Evolutionary conservation across 2,888 invertebrate species (phyloP), one percentile per base, ranked within the genome.

Genomic region (Folsomia manolachei): DNA sequence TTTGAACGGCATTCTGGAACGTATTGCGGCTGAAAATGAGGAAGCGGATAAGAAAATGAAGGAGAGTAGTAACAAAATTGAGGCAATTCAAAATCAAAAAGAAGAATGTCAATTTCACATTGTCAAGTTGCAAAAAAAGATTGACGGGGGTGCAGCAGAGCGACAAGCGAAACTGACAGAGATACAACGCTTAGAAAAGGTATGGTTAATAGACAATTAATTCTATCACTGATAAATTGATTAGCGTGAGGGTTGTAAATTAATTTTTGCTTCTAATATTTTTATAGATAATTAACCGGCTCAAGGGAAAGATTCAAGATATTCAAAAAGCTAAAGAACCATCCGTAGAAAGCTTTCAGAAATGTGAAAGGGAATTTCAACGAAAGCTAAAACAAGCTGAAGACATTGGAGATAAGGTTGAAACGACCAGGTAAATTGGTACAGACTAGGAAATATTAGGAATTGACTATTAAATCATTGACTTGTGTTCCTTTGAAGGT

Each of bases 341-440:
- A 1, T 2, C 14, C 1, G n/a, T 21, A 1, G 61, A 23, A 11
- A 53, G 53, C 25, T 64, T n/a, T 18, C 24, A 21, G 11, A 64
- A 27, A 64, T 27, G n/a, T 23, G 39, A 71, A 56, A 25, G 18
- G 14, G 53, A 51, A 14, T n/a, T 69, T 1, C 7, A 69, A 14
- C 70, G 69, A 4, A 72, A 71, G 27, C 7, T 60, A 9, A 23
- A 69, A 18, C 27, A 24, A 19, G 74, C 72, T 2, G 23, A n/a
- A 18, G 61, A 62, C 14, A 21, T 2, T 4, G 27, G 65, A 4
- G 27, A 21, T 19, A 71, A 75, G 2, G 56, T 75, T 19, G 63
- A 71, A 4, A 73, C 73, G 0, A 51, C 23, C 1, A 64, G 64
- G 64, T 64, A n/a, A 26, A 18, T 18, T 64, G 4, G 39, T 39